Evolutionary conservation across 2,797 vertebrate species (phyloP), one percentile per base, ranked within the genome.

Genomic region (Gymnothorax javanicus): DNA sequence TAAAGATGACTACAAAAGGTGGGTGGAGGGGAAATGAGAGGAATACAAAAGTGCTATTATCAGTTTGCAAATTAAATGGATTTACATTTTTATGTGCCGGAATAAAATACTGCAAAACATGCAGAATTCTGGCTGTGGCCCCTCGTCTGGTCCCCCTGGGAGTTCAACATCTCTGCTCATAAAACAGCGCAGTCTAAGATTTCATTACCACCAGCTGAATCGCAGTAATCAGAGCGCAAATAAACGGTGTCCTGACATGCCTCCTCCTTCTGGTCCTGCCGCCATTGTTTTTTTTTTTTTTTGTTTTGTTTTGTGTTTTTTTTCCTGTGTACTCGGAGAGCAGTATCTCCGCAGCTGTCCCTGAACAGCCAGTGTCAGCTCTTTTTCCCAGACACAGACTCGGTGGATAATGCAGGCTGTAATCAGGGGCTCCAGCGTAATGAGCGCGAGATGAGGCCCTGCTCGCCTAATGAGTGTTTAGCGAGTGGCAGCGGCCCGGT

Each of bases 351-450:
- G 50, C 77, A 54, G 77, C 77, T n/a, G 52, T 56, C 75, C 77
- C 52, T 43, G 23, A 81, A 81, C 23, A 81, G 56, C 77, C 77
- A 15, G 77, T 12, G 77, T 81, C 77, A 81, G 77, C 77, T 81
- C 8, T 81, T 81, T 81, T 81, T 81, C 52, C 33, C 50, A 9
- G 0, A 8, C 23, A 15, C 17, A 12, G 17, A 56, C 17, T n/a
- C 56, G 77, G 52, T 20, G 17, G 50, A 50, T 77, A 81, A 81
- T n/a, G 52, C 23, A 54, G 77, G 52, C 77, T 81, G 25, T 54
- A 81, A 81, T n/a, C 77, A 56, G 13, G 52, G 7, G 52, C 77
- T 81, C 77, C 17, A 43, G 17, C 23, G 9, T 56, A 56, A 56
- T 56, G 52, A 81, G 77, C 17, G 23, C 43, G 75, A 79, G 43